Percentiles rank a stretch among this genome's conserved stretches.
Evolutionary conservation across 2,797 vertebrate species (phyloP).

Genomic region (Gastrophryne carolinensis): DNA sequence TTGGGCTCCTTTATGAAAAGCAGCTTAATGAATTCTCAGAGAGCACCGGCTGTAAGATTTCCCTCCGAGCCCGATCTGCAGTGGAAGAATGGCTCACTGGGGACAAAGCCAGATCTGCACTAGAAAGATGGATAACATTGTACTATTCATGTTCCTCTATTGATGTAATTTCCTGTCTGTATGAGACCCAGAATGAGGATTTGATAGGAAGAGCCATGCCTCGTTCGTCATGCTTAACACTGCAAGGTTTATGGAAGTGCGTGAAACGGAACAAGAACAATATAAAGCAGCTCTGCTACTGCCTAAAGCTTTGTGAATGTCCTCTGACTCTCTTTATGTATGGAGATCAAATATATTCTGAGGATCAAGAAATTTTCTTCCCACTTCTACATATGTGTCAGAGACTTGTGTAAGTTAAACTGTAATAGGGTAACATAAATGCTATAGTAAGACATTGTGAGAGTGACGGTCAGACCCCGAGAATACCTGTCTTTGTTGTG

Average conservation of each 20-base stretch:
- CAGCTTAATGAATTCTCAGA: background rate
- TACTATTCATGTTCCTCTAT: too few relatives aligned
- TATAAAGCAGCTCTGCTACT: background rate
- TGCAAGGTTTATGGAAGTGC: background rate
- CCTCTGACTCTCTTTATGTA: background rate
- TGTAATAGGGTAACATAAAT: too few relatives aligned
- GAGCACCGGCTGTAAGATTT: background rate
- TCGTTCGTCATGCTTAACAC: too few relatives aligned
- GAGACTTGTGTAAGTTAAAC: background rate
- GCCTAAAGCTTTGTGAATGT: background rate
- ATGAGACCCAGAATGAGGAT: background rate
- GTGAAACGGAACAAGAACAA: too few relatives aligned
- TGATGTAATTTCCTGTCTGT: background rate
- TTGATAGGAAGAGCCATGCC: background rate
- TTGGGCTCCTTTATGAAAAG: background rate
- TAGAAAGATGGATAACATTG: background rate
- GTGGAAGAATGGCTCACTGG: background rate
- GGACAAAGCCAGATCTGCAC: background rate
- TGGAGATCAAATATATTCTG: background rate
- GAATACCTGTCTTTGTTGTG: too few relatives aligned
- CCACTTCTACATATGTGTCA: background rate
- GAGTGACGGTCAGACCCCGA: too few relatives aligned
- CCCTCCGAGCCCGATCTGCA: background rate
- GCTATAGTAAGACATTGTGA: too few relatives aligned
- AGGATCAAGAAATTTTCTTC: background rate